Conservation (phyloP, 2,888 invertebrate species). For the Cerceris rybyensis region DNA sequence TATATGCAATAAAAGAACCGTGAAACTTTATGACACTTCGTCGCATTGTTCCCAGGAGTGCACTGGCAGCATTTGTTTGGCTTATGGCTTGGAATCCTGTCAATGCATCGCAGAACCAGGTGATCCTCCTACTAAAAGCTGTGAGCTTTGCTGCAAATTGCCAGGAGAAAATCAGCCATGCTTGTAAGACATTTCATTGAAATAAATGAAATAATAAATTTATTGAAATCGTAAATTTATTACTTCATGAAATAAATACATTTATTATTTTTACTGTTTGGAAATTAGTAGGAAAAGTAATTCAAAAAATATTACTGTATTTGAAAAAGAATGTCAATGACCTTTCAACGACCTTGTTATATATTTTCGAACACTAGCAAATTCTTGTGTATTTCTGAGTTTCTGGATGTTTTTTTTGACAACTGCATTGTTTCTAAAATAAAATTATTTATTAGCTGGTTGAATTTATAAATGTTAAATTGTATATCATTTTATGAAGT, state of each 20-base stretch:
- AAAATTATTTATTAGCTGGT: too few species aligned
- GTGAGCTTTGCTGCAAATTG: slow-evolving; percentile 94
- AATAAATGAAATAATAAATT: too few species aligned
- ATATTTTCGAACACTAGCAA: too few species aligned
- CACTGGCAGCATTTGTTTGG: slow-evolving; percentile 96
- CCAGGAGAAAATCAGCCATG: slow-evolving; percentile 91
- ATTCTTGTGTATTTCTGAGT: too few species aligned
- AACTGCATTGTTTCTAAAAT: too few species aligned
- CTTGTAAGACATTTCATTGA: slow-evolving; percentile 80
- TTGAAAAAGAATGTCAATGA: too few species aligned
- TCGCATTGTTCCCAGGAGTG: slow-evolving; percentile 87
- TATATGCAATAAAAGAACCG: neutral
- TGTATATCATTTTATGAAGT: too few species aligned
- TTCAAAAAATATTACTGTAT: too few species aligned
- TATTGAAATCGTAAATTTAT: neutral
- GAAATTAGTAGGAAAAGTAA: too few species aligned
- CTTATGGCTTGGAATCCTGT: slow-evolving; percentile 96
- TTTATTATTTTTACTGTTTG: neutral
- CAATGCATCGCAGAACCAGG: slow-evolving; percentile 90
- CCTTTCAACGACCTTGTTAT: too few species aligned
- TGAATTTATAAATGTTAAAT: too few species aligned
- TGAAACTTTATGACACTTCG: slow-evolving; percentile 52
- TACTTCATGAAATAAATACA: neutral
- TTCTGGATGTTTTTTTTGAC: too few species aligned
- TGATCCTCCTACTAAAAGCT: slow-evolving; percentile 91